These are phyloP conservation scores for Micromussa lordhowensis DNA, from an alignment of 92 coral and sea anemone species.

Conservation along the genomic window DNA sequence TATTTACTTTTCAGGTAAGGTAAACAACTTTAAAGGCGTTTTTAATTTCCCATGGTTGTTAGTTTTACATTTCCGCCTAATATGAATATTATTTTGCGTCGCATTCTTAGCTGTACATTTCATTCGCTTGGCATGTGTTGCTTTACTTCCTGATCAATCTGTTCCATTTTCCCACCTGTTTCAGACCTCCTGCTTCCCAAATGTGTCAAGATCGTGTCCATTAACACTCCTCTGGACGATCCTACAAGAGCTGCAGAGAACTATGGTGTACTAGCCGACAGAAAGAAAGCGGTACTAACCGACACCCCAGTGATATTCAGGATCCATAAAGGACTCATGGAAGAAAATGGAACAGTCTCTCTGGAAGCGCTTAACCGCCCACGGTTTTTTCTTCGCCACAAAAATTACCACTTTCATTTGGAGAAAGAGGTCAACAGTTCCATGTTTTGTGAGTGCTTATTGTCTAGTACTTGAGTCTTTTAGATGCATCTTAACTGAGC, in stretches of 20 bases:
- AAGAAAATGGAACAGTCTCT: slow-evolving; percentile 79
- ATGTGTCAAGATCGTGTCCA: slow-evolving; percentile 71
- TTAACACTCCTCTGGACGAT: slow-evolving; percentile 67
- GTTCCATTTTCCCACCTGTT: slow-evolving; percentile 19
- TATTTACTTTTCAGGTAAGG: not conserved
- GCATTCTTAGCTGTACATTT: not conserved
- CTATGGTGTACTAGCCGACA: slow-evolving; percentile 73
- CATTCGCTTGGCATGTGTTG: not conserved
- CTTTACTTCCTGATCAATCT: not conserved
- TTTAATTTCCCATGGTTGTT: not conserved
- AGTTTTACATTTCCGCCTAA: not conserved
- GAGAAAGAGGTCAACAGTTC: slow-evolving; percentile 68
- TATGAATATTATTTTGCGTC: not conserved
- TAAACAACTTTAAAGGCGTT: not conserved
- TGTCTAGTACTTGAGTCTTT: not conserved
- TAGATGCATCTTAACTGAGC: not conserved
- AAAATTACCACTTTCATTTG: slow-evolving; percentile 80
- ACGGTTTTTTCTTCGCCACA: slow-evolving; percentile 81
- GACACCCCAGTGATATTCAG: slow-evolving; percentile 73
- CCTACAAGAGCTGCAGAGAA: slow-evolving; percentile 51
- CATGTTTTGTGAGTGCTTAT: slow-evolving; percentile 68
- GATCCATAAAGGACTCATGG: slow-evolving; percentile 68
- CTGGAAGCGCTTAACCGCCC: slow-evolving; percentile 77
- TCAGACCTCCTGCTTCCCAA: slow-evolving; percentile 47
- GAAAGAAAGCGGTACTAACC: slow-evolving; percentile 61